Evolutionary conservation across 53 echinoderm and acorn worm genomes (phyloP), one percentile per base, ranked within the genome.

Genomic region (Holothuria scabra): DNA sequence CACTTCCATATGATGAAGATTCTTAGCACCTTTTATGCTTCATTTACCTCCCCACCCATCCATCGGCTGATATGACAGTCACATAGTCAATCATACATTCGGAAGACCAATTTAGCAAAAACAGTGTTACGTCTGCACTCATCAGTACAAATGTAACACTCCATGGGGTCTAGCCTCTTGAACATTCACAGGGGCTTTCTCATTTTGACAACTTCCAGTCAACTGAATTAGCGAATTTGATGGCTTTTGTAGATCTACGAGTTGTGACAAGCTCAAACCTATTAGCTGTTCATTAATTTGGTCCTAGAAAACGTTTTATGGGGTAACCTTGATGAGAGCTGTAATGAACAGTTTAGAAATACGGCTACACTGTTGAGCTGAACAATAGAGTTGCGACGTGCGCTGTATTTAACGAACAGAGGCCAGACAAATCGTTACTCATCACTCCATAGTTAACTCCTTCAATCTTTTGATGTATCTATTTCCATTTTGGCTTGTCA

Each of bases 271-370:
- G 30, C 69, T 35, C 69, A 38, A 68, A 68, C 69, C 69, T 68
- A 68, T 68, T 68, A 68, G 69, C 69, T 68, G 69, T 68, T 33
- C 69, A 68, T 68, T 68, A 68, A 68, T 68, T 68, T 68, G 69
- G 21, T 10, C 22, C 34, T 19, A 68, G 34, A 68, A 68, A 68
- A n/a, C 69, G 69, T 33, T 68, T 38, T n/a, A 68, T 68, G 31
- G 31, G 69, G 20, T 34, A 68, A 34, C 69, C 69, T 68, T 68
- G 69, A 68, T 68, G 69, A 22, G 34, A 33, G 38, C 52, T 14
- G 32, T 68, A 68, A 18, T 38, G 30, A 68, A 68, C 69, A 29
- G 69, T 68, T 68, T 68, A 16, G 38, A 68, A 34, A n/a, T 38
- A 29, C 21, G 22, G 31, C 69, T 68, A 33, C 69, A 68, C 34